These are phyloP conservation scores for Salmo trutta DNA, from an alignment of 2,797 vertebrate genomes.

Conservation along the genomic window DNA sequence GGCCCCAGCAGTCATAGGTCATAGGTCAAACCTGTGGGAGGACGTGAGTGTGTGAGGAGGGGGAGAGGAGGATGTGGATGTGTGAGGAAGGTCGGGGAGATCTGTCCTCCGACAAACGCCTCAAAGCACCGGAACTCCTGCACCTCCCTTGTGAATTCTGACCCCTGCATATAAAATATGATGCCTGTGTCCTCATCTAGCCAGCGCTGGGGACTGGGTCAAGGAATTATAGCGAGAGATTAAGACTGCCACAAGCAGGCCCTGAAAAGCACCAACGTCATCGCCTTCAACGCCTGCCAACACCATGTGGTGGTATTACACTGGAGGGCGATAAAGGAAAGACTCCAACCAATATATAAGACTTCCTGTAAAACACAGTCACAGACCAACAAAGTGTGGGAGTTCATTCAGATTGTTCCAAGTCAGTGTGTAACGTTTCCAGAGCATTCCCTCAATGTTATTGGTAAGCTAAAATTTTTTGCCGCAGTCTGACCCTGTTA, in stretches of 20 bases:
- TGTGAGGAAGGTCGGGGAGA: constrained; percentile 56
- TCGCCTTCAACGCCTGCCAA: constrained; percentile 6
- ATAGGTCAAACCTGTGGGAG: constrained; percentile 76
- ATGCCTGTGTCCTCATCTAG: constrained; percentile 5
- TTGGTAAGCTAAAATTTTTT: background rate
- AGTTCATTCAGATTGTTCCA: constrained; percentile 12
- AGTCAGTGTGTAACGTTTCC: constrained; percentile 14
- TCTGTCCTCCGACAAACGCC: constrained; percentile 33
- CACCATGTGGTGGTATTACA: background rate
- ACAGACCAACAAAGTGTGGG: background rate
- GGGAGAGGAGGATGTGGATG: constrained; percentile 67
- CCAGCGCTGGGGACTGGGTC: constrained; percentile 7
- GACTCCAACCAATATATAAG: constrained; percentile 15
- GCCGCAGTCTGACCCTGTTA: background rate
- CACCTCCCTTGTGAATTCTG: constrained; percentile 48
- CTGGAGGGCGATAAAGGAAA: background rate
- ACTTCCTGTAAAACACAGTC: constrained; percentile 3
- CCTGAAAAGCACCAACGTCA: background rate
- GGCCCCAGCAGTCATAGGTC: constrained; percentile 70
- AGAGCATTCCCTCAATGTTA: constrained; percentile 8
- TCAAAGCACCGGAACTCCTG: constrained; percentile 44
- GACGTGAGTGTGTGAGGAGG: constrained; percentile 25
- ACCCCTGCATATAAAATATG: constrained; percentile 38
- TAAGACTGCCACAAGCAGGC: constrained; percentile 19
- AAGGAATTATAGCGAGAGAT: constrained; percentile 21